Percentiles rank a stretch among this genome's conserved stretches.
phyloP scores from a whole-genome alignment of 2,888 invertebrate species.

The Falcaria lacertinaria region DNA sequence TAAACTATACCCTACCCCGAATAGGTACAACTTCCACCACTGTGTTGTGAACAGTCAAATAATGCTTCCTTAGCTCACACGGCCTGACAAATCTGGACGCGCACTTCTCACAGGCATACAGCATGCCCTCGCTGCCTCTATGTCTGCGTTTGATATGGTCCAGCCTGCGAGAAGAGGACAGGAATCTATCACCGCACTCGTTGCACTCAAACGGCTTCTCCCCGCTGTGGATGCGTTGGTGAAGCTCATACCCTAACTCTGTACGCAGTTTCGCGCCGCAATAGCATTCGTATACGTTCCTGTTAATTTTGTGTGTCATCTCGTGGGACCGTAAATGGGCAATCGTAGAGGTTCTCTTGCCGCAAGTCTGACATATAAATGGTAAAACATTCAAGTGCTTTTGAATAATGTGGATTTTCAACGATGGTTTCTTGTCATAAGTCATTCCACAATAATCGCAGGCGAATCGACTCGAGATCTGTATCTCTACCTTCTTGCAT shows the following conservation, averaged over 20 bases:
- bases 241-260: slow-evolving; percentile 49
- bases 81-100: slow-evolving; percentile 58
- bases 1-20: slow-evolving; percentile 5
- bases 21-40: slow-evolving; percentile 27
- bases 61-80: slow-evolving; percentile 61
- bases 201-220: slow-evolving; percentile 55
- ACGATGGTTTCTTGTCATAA: slow-evolving; percentile 57
- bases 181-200: slow-evolving; percentile 55
- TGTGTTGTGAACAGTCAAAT: slow-evolving; percentile 35
- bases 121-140: slow-evolving; percentile 39
- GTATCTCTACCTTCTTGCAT: slow-evolving; percentile 25
- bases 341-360: slow-evolving; percentile 56
- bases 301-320: slow-evolving; percentile 37
- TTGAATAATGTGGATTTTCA: slow-evolving; percentile 57
- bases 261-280: slow-evolving; percentile 59
- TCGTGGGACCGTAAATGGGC: slow-evolving; percentile 54
- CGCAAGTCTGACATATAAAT: slow-evolving; percentile 51
- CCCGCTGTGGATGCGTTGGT: slow-evolving; percentile 58
- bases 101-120: slow-evolving; percentile 54
- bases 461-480: slow-evolving; percentile 23
- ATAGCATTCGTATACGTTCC: slow-evolving; percentile 44
- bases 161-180: slow-evolving; percentile 57
- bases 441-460: slow-evolving; percentile 55
- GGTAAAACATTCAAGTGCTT: slow-evolving; percentile 61
- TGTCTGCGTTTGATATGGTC: slow-evolving; percentile 64